Evolutionary conservation across 2,113 vertebrate species (phyloP).

Genomic region (Microcebus griseorufus): DNA sequence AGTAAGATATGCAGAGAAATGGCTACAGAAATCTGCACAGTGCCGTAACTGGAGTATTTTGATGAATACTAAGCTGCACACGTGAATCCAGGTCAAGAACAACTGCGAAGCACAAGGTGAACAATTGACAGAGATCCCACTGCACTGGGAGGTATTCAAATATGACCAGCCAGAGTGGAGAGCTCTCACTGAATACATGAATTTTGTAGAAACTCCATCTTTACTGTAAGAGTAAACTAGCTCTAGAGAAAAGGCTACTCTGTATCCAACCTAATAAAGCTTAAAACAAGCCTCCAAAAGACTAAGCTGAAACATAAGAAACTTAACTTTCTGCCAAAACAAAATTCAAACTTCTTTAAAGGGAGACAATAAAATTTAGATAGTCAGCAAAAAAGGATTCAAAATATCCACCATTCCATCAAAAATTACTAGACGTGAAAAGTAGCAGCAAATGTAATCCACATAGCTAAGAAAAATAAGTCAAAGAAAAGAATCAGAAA

Average conservation of each 20-base stretch:
- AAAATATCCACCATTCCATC: neutral
- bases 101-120: neutral
- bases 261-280: neutral
- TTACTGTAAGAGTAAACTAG: neutral
- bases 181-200: fast-evolving
- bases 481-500: conserved; percentile 11
- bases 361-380: neutral
- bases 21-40: neutral
- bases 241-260: neutral
- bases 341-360: conserved; percentile 18
- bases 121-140: neutral
- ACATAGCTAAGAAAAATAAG: neutral
- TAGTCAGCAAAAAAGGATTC: neutral
- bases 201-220: neutral
- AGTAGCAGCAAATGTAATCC: neutral
- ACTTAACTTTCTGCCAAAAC: neutral
- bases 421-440: neutral
- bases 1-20: neutral
- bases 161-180: neutral
- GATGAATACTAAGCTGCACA: neutral
- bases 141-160: too few relatives aligned
- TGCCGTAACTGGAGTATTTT: neutral
- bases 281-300: neutral
- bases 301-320: neutral
- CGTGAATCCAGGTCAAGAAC: neutral